Conservation (phyloP, 2,888 invertebrate species). For the Allacma fusca region DNA sequence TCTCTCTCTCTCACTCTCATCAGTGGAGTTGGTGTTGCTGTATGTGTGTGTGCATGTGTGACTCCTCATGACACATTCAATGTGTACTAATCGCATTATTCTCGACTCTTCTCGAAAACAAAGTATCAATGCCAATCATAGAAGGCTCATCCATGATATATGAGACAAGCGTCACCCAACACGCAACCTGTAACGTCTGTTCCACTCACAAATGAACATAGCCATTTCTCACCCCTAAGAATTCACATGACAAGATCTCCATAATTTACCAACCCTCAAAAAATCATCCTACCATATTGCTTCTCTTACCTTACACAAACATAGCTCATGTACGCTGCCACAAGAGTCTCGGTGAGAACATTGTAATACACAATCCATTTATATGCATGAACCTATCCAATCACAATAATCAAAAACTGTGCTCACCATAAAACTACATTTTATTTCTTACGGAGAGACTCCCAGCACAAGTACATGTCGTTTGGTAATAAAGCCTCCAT, state of each 20-base stretch:
- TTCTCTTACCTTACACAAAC: conserved; percentile 10
- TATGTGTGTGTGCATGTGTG: conserved; percentile 23
- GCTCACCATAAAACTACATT: conserved; percentile 3
- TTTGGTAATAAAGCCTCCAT: not conserved
- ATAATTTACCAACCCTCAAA: conserved; percentile 46
- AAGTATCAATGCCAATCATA: conserved; percentile 54
- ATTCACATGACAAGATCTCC: conserved; percentile 49
- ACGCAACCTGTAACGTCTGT: conserved; percentile 48
- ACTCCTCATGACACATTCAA: conserved; percentile 42
- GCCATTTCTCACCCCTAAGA: conserved; percentile 49
- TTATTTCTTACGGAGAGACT: not conserved
- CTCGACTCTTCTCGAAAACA: conserved; percentile 49
- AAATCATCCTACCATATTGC: conserved; percentile 44
- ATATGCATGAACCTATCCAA: conserved; percentile 37
- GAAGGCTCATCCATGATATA: conserved; percentile 52
- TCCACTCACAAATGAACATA: conserved; percentile 46
- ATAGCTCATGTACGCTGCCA: not conserved
- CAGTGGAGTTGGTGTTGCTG: not conserved
- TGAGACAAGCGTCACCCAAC: conserved; percentile 52
- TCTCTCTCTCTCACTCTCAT: conserved; percentile 23
- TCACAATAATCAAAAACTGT: conserved; percentile 33
- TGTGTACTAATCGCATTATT: conserved; percentile 53
- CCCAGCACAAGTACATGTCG: not conserved
- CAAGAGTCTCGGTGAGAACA: conserved; percentile 14
- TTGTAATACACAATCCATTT: conserved; percentile 25